phyloP scores from a whole-genome alignment of 2,797 vertebrate genomes.

The Artibeus lituratus region DNA sequence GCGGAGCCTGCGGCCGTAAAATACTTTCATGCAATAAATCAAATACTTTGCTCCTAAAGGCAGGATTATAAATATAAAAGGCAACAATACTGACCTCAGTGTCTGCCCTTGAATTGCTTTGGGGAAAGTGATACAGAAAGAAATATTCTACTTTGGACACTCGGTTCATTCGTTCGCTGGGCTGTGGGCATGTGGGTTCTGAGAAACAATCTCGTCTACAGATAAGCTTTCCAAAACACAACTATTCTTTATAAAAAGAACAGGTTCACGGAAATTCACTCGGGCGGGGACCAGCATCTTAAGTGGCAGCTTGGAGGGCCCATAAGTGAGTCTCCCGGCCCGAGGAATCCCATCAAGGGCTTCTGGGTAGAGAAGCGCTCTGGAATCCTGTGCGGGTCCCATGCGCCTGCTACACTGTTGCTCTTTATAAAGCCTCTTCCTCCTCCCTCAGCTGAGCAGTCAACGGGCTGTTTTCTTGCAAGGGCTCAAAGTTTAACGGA shows the following conservation, averaged over 20 bases:
- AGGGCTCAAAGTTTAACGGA: slow-evolving; percentile 73
- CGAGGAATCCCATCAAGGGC: slow-evolving; percentile 39
- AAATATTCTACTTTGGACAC: slow-evolving; percentile 58
- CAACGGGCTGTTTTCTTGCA: slow-evolving; percentile 74
- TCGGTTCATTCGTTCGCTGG: neutral
- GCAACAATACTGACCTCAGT: slow-evolving; percentile 70
- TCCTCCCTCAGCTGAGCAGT: slow-evolving; percentile 50
- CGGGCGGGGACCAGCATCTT: neutral
- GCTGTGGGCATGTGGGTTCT: neutral
- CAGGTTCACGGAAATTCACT: slow-evolving; percentile 23
- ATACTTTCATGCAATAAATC: slow-evolving; percentile 81
- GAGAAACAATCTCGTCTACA: slow-evolving; percentile 32
- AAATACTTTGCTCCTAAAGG: slow-evolving; percentile 80
- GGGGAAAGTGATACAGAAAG: slow-evolving; percentile 59
- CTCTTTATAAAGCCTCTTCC: slow-evolving; percentile 63
- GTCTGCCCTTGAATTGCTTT: slow-evolving; percentile 68
- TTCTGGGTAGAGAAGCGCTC: slow-evolving; percentile 28
- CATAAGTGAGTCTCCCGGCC: neutral
- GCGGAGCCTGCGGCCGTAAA: slow-evolving; percentile 77
- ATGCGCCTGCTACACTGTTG: slow-evolving; percentile 50
- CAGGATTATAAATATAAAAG: slow-evolving; percentile 80
- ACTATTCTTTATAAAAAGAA: slow-evolving; percentile 35
- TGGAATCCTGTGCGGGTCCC: neutral
- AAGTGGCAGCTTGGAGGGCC: neutral
- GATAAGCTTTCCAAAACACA: slow-evolving; percentile 49